phyloP scores from a whole-genome alignment of 2,113 vertebrate genomes.

The Sinocyclocheilus rhinocerous region DNA sequence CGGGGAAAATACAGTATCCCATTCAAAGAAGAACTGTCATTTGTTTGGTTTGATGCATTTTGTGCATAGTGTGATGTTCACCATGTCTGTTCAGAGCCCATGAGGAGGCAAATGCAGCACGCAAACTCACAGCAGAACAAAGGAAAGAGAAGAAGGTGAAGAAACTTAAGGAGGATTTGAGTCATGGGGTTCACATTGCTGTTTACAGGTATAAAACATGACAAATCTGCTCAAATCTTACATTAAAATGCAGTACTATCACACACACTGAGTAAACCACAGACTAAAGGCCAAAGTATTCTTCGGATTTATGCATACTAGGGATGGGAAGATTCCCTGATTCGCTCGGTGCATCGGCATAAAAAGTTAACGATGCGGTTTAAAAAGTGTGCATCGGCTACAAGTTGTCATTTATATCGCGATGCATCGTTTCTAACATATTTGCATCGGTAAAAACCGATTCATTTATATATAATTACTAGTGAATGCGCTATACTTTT shows the following conservation, averaged over 20 bases:
- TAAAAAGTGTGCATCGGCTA: too few species aligned
- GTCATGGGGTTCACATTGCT: slow-evolving; percentile 87
- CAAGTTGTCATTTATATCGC: too few species aligned
- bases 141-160: slow-evolving; percentile 98
- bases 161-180: slow-evolving; percentile 94
- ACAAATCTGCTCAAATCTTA: background rate
- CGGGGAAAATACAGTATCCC: background rate
- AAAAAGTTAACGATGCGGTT: too few species aligned
- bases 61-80: background rate
- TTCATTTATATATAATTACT: too few species aligned
- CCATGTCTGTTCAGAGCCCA: slow-evolving; percentile 81
- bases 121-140: slow-evolving; percentile 94
- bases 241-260: background rate
- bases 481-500: too few species aligned
- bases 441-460: too few species aligned
- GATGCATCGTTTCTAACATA: too few species aligned
- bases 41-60: background rate
- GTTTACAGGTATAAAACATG: slow-evolving; percentile 88
- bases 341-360: too few species aligned
- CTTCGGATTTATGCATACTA: too few species aligned
- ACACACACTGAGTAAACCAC: background rate
- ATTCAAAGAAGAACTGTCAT: background rate
- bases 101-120: slow-evolving; percentile 94
- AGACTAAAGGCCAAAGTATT: background rate
- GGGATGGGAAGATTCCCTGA: too few species aligned